Percentiles rank a stretch among this genome's conserved stretches.
Evolutionary conservation across 2,888 invertebrate species (phyloP).

Genomic region (Drosophila emarginata): DNA sequence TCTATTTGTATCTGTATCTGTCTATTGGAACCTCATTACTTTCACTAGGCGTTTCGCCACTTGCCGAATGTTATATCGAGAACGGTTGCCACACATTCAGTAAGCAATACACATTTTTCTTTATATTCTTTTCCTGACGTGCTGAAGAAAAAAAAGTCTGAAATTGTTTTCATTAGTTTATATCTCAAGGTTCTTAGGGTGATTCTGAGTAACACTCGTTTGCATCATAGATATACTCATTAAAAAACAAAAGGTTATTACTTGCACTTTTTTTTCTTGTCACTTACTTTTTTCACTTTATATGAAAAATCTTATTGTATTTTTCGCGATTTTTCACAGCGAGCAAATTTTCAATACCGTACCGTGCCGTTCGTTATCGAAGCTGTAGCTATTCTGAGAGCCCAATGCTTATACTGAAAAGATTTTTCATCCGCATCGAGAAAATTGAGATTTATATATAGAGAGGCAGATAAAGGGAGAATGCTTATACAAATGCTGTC

Average conservation of each 20-base stretch:
- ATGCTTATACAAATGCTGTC: conserved; percentile 15
- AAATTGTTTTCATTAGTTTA: conserved; percentile 24
- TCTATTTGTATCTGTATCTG: conserved; percentile 27
- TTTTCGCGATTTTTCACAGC: conserved; percentile 57
- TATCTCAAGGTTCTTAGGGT: conserved; percentile 17
- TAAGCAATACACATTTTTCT: conserved; percentile 59
- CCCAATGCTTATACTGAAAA: conserved; percentile 45
- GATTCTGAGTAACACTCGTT: conserved; percentile 2
- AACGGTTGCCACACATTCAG: conserved; percentile 59
- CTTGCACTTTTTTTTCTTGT: conserved; percentile 64
- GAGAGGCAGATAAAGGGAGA: conserved; percentile 28
- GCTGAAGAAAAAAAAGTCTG: conserved; percentile 1
- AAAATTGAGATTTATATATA: conserved; percentile 47
- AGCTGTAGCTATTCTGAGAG: conserved; percentile 71
- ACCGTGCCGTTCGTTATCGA: conserved; percentile 64
- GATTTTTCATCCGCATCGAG: conserved; percentile 49
- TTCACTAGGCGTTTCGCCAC: conserved; percentile 70
- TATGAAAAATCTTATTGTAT: conserved; percentile 22
- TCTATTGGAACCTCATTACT: conserved; percentile 60
- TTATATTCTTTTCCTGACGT: conserved; percentile 21
- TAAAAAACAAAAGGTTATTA: conserved; percentile 53
- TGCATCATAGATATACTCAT: conserved; percentile 21
- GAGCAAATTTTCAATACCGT: conserved; percentile 48
- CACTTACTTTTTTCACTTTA: conserved; percentile 22
- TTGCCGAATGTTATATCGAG: conserved; percentile 56